Base-by-base conservation (phyloP, 2,113 vertebrate species). In the Ailuropoda melanoleuca region DNA sequence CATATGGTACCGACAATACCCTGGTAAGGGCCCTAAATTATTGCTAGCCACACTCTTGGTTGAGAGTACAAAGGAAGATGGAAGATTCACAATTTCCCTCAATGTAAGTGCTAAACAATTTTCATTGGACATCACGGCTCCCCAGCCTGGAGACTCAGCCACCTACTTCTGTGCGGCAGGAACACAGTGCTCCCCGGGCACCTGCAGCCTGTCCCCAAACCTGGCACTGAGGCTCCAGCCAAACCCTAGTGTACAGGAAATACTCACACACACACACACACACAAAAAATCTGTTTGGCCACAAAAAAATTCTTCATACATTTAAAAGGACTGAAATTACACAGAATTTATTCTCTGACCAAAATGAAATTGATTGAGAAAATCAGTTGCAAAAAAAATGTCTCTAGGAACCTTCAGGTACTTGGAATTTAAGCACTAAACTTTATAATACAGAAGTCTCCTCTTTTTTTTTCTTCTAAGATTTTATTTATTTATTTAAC, bases 141-240 rank as follows among this genome's bases (percentile, higher is more conserved):
- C 87, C 3, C 87, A 95, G 64, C 93, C 70, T 34, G n/a, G 15
- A 90, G 96, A 98, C 90, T 95, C 95, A 60, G 95, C 82, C 64
- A 82, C 53, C 29, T 95, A 98, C 78, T 85, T 96, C 96, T 97
- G 97, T 1, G 96, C 96, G 53, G 87, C 87, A 17, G 58, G 90
- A 1, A 1, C n/a, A 97, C 93, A 53, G 72, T 86, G 72, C 48
- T 89, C 70, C 19, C 43, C 53, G 15, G 70, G 4, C 97, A 86
- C 50, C 72, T 95, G 93, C 37, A 88, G 43, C 83, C 87, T 66
- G 72, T 19, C 6, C 90, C 9, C 26, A 83, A 83, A 97, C 26
- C 86, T 66, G 37, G 55, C 55, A 10, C 1, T 34, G 15, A 8
- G 9, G 46, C 15, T 55, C 15, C 14, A 93, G 43, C 6, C 62